Evolutionary conservation across 2,797 vertebrate genomes (phyloP), one percentile per base, ranked within the genome.

Genomic region (Meriones psammophilus): DNA sequence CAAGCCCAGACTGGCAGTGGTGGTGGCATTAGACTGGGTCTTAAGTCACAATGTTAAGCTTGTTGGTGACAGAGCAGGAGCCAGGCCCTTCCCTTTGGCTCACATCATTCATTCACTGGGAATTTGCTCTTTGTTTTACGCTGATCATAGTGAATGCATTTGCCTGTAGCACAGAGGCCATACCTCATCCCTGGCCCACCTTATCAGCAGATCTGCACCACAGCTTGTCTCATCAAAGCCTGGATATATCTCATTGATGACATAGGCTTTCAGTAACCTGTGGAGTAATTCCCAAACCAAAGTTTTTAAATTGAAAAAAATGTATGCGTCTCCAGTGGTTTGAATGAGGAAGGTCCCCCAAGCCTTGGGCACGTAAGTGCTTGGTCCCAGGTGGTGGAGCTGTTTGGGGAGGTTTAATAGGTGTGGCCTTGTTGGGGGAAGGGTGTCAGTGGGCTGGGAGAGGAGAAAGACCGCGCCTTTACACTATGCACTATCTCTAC

Each of bases 51-150:
- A 39, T 64, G 91, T 18, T 24, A 96, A 17, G 56, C 85, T 66
- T 10, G 2, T 1, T 39, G 73, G 28, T 79, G 22, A 22, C 76
- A 3, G 60, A 71, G 62, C 14, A 24, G 79, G 81, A 79, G 62
- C 6, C 39, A 39, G n/a, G 39, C n/a, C 68, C 68, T 58, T 90
- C 89, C 42, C 36, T 64, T 39, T 18, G 18, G 73, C 83, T 66
- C 0, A 15, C 30, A 89, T 91, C 80, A 66, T 68, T 92, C 76
- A 93, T 96, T 97, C 79, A 42, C 86, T 73, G 88, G 74, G 33
- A 92, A 33, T 85, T 88, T 77, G 18, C 66, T 50, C 66, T 95
- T 36, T 89, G 88, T 89, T 94, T 96, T 33, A 0, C 73, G 80
- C 73, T 4, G 42, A 26, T 87, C 10, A 0, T 80, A 42, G 94